Base-by-base conservation (phyloP, 2,797 vertebrate genomes). In the Oryzias sinensis region DNA sequence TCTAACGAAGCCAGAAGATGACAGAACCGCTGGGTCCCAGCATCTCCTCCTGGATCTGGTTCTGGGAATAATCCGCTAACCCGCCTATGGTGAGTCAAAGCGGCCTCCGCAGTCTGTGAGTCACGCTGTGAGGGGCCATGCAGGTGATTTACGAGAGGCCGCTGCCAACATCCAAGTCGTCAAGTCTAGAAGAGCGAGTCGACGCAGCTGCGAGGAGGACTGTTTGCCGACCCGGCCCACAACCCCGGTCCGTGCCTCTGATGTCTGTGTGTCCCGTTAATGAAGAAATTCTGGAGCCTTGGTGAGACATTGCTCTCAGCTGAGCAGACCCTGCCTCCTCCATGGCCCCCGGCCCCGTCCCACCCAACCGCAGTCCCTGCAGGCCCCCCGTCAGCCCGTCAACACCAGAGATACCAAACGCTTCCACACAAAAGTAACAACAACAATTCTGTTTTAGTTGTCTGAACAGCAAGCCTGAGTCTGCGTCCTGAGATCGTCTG, bases 301-400 rank as follows among this genome's bases (percentile, higher is more conserved):
- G 87, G 91, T 92, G 92, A 92, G 91, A 93, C 91, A 93, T 92
- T 90, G 85, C 89, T 90, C 59, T 91, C 84, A 93, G 89, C 89
- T 92, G 91, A 92, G 90, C 82, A 86, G 88, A 82, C 82, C 79
- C 70, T 82, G 77, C 66, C 87, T 87, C 55, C 72, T 80, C 71
- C 4, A 57, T 82, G 84, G 67, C 79, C 83, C 80, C 80, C 83
- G 49, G 53, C 7, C 68, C 77, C 3, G 37, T 66, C 68, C 74
- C 77, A 77, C 83, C 76, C 72, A 50, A 18, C 63, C 43, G 24
- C 67, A 51, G 40, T 48, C 79, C 72, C 74, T 56, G 17, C 56
- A 66, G 47, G 50, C 72, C 64, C 70, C 62, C 43, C 0, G 29
- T 33, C 29, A 9, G 29, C 8, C 9, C 29, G 9, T 3, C 29